Evolutionary conservation across 2,888 invertebrate species (phyloP).

Genomic region (Amphipyra berbera): DNA sequence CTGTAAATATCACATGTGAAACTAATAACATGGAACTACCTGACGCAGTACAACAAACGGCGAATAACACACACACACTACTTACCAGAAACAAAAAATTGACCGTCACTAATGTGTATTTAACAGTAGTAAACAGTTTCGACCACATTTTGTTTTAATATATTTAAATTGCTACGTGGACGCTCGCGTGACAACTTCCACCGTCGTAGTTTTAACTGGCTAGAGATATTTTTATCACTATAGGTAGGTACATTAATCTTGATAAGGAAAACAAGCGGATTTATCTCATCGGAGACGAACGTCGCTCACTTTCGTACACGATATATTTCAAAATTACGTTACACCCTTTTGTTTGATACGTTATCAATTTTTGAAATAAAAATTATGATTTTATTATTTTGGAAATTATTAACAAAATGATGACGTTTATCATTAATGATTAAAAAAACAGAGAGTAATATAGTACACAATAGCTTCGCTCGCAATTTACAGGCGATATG

Average conservation of each 20-base stretch:
- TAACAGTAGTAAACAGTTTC: constrained; percentile 85
- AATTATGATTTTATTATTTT: constrained; percentile 4
- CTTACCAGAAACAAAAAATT: constrained; percentile 86
- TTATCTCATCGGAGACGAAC: constrained; percentile 72
- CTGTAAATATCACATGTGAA: constrained; percentile 82
- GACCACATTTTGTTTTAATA: constrained; percentile 77
- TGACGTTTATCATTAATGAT: constrained; percentile 1
- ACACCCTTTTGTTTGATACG: constrained; percentile 10
- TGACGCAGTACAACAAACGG: constrained; percentile 1
- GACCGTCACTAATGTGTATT: constrained; percentile 80
- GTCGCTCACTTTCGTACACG: constrained; percentile 45
- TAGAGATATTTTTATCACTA: constrained; percentile 84
- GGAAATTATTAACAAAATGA: not conserved
- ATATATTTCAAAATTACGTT: constrained; percentile 43
- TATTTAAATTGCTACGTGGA: constrained; percentile 51
- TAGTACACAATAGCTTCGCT: constrained; percentile 46
- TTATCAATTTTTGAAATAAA: constrained; percentile 13
- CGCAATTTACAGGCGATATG: constrained; percentile 47
- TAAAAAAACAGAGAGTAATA: constrained; percentile 8
- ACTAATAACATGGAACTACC: constrained; percentile 27
- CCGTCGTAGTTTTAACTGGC: constrained; percentile 71
- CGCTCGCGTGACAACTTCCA: constrained; percentile 69
- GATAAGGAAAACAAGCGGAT: constrained; percentile 86
- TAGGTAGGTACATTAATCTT: constrained; percentile 77
- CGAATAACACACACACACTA: constrained; percentile 47